Evolutionary conservation across 2,113 vertebrate genomes (phyloP), one percentile per base, ranked within the genome.

Genomic region (Peucedramus taeniatus): DNA sequence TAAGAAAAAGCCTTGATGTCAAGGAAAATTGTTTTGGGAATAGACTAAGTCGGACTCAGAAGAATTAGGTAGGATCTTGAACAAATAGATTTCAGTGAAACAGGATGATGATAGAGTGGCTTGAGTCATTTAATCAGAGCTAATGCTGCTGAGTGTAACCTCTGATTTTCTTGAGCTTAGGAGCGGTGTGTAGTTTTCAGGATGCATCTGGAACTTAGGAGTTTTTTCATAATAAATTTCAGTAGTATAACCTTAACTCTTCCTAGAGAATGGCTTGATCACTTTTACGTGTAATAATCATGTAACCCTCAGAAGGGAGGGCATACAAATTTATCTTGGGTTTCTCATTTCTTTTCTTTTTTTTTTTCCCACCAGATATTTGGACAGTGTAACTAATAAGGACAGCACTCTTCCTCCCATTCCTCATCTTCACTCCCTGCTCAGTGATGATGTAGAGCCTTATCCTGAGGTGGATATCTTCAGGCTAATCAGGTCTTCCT

Each of bases 401-500:
- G 99, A 99, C 98, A 99, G 99, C 97, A 99, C 99, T 5, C 97
- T 99, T 80, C 99, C 99, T 22, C 99, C 99, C 81, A 99, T 99
- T 93, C 99, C 99, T 75, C 99, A 99, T 94, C 98, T 99, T 42
- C 99, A 99, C 96, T 99, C 99, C 9, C 96, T 99, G 72, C 98
- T 99, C 91, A 99, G 98, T 11, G 99, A 99, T 37, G 99, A 99
- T 8, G 98, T 99, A 51, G 98, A 99, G 66, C 99, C 99, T 27
- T 99, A 99, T 94, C 99, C 99, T 6, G 99, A 99, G 71, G 99
- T 99, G 56, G 99, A 99, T 98, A 99, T 99, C 97, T 99, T 99
- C 98, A 98, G 99, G 89, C 98, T 99, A 49, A 99, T 99, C 93
- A 98, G 98, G 90, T 98, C 98, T 53, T 99, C 99, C 53, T 99